These are phyloP conservation scores for Cheumatopsyche charites DNA, from an alignment of 1,140 invertebrate genomes.

Conservation along the genomic window DNA sequence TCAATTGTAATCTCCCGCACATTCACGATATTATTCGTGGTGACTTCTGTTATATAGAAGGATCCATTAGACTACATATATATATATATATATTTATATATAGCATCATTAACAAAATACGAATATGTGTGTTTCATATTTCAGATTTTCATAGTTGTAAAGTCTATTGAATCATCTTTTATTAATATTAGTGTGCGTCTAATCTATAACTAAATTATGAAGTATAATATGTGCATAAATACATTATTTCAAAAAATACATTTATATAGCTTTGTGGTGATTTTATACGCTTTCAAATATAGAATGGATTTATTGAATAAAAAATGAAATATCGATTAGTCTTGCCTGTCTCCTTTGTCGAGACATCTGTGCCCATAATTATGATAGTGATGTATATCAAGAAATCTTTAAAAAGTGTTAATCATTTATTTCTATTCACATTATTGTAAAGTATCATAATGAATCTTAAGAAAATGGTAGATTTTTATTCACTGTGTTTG, in stretches of 20 bases:
- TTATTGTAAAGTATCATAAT: too few species aligned
- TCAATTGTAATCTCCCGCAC: neutral
- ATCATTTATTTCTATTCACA: too few species aligned
- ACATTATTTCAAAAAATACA: conserved; percentile 6
- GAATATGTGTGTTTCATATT: conserved; percentile 15
- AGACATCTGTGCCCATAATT: too few species aligned
- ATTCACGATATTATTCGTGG: neutral
- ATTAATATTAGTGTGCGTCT: neutral
- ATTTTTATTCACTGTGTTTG: too few species aligned
- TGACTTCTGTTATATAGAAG: neutral
- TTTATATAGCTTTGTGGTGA: conserved; percentile 31
- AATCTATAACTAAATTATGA: neutral
- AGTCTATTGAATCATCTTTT: neutral
- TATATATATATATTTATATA: neutral
- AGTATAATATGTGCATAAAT: neutral
- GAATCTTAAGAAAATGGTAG: too few species aligned
- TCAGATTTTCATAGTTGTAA: conserved; percentile 3
- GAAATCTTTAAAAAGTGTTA: too few species aligned
- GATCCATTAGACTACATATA: neutral
- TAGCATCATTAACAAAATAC: neutral
- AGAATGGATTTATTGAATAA: conserved; percentile 11
- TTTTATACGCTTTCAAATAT: conserved; percentile 35
- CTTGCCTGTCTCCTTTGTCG: conserved; percentile 15
- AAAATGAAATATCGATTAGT: conserved; percentile 15
- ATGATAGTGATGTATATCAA: too few species aligned